Conservation (phyloP, 2,113 vertebrate species). For the Sminthopsis crassicaudata region DNA sequence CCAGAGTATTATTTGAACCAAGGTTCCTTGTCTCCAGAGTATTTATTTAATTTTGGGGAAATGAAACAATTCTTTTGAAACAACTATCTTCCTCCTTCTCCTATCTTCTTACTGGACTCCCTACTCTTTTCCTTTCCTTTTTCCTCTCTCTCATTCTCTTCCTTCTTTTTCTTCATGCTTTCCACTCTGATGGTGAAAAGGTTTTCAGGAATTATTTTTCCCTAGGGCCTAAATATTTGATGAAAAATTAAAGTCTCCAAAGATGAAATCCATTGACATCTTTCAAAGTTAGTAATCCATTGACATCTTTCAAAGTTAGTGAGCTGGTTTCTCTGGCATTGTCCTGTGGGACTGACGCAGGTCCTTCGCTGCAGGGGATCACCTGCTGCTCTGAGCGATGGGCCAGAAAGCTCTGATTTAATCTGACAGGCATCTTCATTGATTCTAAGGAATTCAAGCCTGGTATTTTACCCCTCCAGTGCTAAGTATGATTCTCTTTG, state of each 20-base stretch:
- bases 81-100: slow-evolving; percentile 5
- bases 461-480: neutral
- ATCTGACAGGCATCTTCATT: slow-evolving; percentile 52
- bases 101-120: accelerated
- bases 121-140: neutral
- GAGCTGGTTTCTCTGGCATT: neutral
- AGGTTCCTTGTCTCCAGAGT: neutral
- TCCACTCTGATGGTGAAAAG: neutral
- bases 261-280: slow-evolving; percentile 37
- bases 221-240: slow-evolving; percentile 43
- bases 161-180: neutral
- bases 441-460: slow-evolving; percentile 4
- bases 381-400: slow-evolving; percentile 42
- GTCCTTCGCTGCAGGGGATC: slow-evolving; percentile 6
- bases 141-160: slow-evolving; percentile 18
- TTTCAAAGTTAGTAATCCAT: slow-evolving; percentile 53
- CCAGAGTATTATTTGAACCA: neutral
- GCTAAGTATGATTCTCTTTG: neutral
- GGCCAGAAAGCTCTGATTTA: slow-evolving; percentile 44
- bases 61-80: neutral
- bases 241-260: slow-evolving; percentile 50
- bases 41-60: neutral
- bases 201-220: slow-evolving; percentile 7
- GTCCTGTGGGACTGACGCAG: slow-evolving; percentile 56
- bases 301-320: slow-evolving; percentile 4